These are phyloP conservation scores for Apodemia mormo DNA, from an alignment of 2,888 invertebrate species.

Conservation along the genomic window DNA sequence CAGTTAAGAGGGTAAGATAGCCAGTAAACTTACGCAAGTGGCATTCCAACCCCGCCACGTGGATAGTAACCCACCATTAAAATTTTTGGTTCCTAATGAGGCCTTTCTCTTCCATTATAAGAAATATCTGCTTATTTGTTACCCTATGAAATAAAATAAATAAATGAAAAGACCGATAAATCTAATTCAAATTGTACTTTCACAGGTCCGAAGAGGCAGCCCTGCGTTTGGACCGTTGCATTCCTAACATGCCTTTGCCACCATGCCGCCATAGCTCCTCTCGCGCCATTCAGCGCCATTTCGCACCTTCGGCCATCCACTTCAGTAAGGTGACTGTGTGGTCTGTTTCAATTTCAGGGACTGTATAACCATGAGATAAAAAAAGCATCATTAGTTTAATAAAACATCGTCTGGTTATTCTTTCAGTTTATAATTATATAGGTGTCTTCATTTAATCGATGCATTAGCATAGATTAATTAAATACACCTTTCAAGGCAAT, in stretches of 20 bases:
- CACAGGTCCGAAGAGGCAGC: conserved; percentile 39
- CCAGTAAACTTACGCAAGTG: no score
- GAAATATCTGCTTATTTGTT: no score
- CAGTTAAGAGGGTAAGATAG: no score
- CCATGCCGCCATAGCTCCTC: conserved; percentile 50
- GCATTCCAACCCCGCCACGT: no score
- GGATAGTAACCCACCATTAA: no score
- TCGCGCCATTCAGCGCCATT: conserved; percentile 44
- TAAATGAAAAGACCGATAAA: neutral
- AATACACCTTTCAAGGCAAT: no score
- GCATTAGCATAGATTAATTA: no score
- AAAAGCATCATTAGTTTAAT: neutral
- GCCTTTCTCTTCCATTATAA: no score
- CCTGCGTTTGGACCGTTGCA: conserved; percentile 46
- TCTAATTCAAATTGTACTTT: conserved; percentile 2
- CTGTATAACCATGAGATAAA: conserved; percentile 1
- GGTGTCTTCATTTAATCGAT: no score
- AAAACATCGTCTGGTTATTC: neutral
- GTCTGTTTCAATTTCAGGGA: conserved; percentile 19
- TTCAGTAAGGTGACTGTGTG: conserved; percentile 28
- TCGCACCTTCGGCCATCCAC: conserved; percentile 39
- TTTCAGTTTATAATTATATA: no score
- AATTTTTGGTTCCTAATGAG: no score
- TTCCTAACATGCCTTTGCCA: conserved; percentile 59
- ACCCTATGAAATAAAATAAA: no score